phyloP scores from a whole-genome alignment of 2,888 invertebrate species.

The Drosophila siamana region DNA sequence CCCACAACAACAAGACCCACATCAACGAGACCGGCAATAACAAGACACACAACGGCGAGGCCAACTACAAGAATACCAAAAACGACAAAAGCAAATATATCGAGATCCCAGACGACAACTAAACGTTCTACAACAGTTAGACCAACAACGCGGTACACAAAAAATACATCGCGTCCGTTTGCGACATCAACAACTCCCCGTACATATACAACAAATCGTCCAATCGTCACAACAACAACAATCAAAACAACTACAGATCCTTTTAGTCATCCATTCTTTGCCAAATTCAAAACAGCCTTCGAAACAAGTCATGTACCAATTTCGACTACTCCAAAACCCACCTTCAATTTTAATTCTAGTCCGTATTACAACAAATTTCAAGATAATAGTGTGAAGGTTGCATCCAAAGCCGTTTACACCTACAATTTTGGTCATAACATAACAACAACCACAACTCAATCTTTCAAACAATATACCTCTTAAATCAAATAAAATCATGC shows the following conservation, averaged over 20 bases:
- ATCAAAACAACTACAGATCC: conserved; percentile 45
- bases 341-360: conserved; percentile 45
- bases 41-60: background rate
- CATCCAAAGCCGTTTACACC: conserved; percentile 57
- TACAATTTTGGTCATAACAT: conserved; percentile 57
- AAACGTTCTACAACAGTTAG: conserved; percentile 17
- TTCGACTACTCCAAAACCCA: conserved; percentile 18
- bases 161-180: conserved; percentile 4
- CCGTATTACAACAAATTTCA: conserved; percentile 65
- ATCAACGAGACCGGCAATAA: background rate
- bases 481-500: conserved; percentile 23
- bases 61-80: background rate
- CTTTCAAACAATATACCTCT: conserved; percentile 12
- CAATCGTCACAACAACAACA: conserved; percentile 34
- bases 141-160: conserved; percentile 11
- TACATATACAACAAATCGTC: conserved; percentile 51
- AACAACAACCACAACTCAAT: conserved; percentile 40
- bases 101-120: background rate
- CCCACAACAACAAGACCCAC: conserved; percentile 13
- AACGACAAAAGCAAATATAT: conserved; percentile 1
- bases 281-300: conserved; percentile 56
- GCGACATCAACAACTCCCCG: conserved; percentile 54
- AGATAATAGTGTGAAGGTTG: conserved; percentile 55
- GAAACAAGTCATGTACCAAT: conserved; percentile 7
- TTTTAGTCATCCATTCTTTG: conserved; percentile 65